Conservation (phyloP, 2,888 invertebrate genomes). For the Chrysolina americana region DNA sequence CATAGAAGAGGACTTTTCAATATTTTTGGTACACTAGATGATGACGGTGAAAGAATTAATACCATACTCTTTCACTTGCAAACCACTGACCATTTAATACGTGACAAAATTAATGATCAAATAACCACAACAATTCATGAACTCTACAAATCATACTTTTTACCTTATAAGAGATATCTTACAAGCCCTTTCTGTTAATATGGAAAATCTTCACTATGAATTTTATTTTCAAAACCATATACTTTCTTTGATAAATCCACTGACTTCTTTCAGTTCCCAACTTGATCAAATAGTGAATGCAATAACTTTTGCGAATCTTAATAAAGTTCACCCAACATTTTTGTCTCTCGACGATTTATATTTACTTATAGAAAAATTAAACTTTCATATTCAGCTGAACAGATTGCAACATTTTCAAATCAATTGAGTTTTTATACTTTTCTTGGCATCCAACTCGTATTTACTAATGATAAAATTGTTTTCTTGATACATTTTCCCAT, state of each 20-base stretch:
- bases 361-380: too few species aligned
- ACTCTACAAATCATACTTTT: too few species aligned
- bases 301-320: background rate
- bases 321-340: background rate
- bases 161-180: too few species aligned
- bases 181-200: too few species aligned
- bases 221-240: too few species aligned
- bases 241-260: too few species aligned
- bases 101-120: background rate
- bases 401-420: background rate
- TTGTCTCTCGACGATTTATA: too few species aligned
- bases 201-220: too few species aligned
- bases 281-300: background rate
- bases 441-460: background rate
- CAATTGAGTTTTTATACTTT: background rate
- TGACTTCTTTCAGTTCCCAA: too few species aligned
- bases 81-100: background rate
- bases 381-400: background rate
- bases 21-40: background rate
- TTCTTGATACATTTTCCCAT: background rate
- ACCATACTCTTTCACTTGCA: too few species aligned
- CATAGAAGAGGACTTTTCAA: background rate
- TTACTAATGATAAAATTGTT: background rate
- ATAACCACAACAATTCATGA: background rate
- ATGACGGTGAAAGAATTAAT: background rate